A percentile compares a stretch with the other conserved stretches of the same genome.
phyloP scores from a whole-genome alignment of 2,113 vertebrate species.

The Perca flavescens region DNA sequence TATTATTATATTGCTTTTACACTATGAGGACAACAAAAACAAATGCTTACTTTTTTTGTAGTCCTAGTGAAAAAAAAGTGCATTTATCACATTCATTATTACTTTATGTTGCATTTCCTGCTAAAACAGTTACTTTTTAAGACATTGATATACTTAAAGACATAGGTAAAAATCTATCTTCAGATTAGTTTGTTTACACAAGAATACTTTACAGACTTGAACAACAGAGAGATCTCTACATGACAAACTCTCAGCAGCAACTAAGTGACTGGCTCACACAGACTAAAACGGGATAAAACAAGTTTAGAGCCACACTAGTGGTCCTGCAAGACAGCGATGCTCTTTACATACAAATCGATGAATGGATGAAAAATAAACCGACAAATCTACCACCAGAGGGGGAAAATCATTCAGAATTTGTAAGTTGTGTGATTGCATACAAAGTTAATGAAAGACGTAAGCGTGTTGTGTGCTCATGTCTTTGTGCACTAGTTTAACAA shows the following conservation, averaged over 20 bases:
- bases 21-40: slow-evolving; percentile 48
- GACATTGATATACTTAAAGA: slow-evolving; percentile 57
- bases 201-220: slow-evolving; percentile 60
- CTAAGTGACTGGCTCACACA: background rate
- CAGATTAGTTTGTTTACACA: slow-evolving; percentile 38
- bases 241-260: slow-evolving; percentile 16
- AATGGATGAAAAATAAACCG: background rate
- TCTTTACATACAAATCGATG: background rate
- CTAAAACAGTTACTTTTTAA: slow-evolving; percentile 57
- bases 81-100: slow-evolving; percentile 74
- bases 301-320: slow-evolving; percentile 46
- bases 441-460: background rate
- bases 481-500: background rate
- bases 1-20: slow-evolving; percentile 62
- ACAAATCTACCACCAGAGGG: background rate
- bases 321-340: background rate
- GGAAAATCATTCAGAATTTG: background rate
- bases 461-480: background rate
- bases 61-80: slow-evolving; percentile 66
- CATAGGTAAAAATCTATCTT: slow-evolving; percentile 47
- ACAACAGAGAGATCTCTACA: slow-evolving; percentile 28
- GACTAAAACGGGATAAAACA: slow-evolving; percentile 37
- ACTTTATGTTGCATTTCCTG: slow-evolving; percentile 54
- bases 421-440: background rate
- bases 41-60: slow-evolving; percentile 25